phyloP scores from a whole-genome alignment of 1,140 invertebrate genomes.

The Lethrus apterus region DNA sequence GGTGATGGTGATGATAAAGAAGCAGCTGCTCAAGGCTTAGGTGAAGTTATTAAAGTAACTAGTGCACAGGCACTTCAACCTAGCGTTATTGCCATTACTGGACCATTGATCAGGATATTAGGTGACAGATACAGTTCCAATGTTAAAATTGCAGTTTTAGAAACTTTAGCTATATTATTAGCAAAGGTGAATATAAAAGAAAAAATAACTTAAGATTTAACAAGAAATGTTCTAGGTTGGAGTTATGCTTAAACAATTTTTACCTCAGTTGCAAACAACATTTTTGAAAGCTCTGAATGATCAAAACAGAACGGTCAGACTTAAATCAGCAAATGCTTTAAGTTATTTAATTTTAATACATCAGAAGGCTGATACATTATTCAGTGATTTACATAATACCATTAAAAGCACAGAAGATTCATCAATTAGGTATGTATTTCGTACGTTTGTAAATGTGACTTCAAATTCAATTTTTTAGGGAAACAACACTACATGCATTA shows the following conservation, averaged over 20 bases:
- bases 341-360: constrained; percentile 88
- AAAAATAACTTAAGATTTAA: too few species aligned
- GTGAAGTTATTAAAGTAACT: constrained; percentile 85
- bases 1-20: constrained; percentile 93
- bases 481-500: constrained; percentile 87
- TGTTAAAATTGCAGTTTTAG: constrained; percentile 92
- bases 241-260: constrained; percentile 90
- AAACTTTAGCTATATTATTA: constrained; percentile 86
- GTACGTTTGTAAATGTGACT: constrained; percentile 13
- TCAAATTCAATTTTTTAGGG: constrained; percentile 45
- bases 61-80: constrained; percentile 80
- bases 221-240: constrained; percentile 62
- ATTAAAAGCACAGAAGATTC: constrained; percentile 80
- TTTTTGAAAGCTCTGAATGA: constrained; percentile 93
- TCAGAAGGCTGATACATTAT: constrained; percentile 78
- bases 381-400: constrained; percentile 81
- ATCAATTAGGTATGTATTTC: constrained; percentile 54
- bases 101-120: constrained; percentile 93
- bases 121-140: constrained; percentile 90
- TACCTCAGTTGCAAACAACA: constrained; percentile 96
- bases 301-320: constrained; percentile 74
- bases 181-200: constrained; percentile 57
- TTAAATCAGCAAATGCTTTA: constrained; percentile 83
- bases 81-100: constrained; percentile 94
- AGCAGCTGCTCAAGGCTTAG: constrained; percentile 85